Evolutionary conservation across 2,888 invertebrate species (phyloP).

Genomic region (Lepeophtheirus nordmannii): DNA sequence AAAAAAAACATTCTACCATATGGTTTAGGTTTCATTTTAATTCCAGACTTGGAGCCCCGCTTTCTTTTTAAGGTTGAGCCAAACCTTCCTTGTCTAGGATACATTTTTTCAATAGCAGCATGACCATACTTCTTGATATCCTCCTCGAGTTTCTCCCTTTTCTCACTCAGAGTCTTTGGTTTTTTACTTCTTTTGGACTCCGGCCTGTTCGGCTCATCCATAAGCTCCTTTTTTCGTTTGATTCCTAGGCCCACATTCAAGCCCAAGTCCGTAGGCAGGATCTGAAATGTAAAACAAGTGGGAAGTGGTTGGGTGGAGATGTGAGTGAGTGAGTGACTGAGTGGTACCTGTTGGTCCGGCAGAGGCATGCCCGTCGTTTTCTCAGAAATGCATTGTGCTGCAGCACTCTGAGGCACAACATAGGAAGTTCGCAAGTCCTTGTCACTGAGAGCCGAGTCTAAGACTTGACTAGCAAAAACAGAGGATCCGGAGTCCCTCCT

Average conservation of each 20-base stretch:
- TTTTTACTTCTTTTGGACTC: background rate
- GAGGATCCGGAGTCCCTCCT: too few relatives aligned
- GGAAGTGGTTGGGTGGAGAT: background rate
- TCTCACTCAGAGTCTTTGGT: slow-evolving; percentile 21
- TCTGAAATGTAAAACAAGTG: background rate
- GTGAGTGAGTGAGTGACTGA: too few relatives aligned
- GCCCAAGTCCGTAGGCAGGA: background rate
- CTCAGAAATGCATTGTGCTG: slow-evolving; percentile 9
- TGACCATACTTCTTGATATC: slow-evolving; percentile 22
- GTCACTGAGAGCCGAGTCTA: background rate
- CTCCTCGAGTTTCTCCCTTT: slow-evolving; percentile 9
- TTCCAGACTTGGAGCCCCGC: slow-evolving; percentile 1
- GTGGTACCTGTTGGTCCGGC: background rate
- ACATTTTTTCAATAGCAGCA: slow-evolving; percentile 21
- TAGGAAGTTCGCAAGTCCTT: background rate
- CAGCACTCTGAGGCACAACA: background rate
- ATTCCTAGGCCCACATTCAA: slow-evolving; percentile 6
- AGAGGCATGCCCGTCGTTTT: slow-evolving; percentile 7
- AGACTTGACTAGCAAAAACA: too few relatives aligned
- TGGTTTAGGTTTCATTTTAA: slow-evolving; percentile 18
- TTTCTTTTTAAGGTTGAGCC: too few relatives aligned
- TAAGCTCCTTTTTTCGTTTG: slow-evolving; percentile 10
- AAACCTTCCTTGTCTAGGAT: background rate
- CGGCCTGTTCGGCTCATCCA: too few relatives aligned
- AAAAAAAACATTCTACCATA: too few relatives aligned